Base-by-base conservation (phyloP, 2,888 invertebrate genomes). In the Agriopis marginaria region DNA sequence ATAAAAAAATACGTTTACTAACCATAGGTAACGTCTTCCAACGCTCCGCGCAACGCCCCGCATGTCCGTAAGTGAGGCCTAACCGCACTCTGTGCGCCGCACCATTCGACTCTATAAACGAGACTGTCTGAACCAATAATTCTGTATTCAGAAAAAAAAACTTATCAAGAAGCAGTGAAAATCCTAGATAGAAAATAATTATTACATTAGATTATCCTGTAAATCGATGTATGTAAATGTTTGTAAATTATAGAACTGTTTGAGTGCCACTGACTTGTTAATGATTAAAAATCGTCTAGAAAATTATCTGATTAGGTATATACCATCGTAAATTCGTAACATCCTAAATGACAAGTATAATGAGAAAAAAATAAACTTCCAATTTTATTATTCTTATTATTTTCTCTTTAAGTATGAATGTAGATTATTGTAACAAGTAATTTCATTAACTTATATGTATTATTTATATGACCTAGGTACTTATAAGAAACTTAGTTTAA, bases 261-360 rank as follows among this genome's bases (percentile, higher is more conserved):
- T 61, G 51, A 54, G 67, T 71, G 69, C 71, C 69, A 72, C 71
- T 67, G 12, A 51, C 23, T 50, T 63, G 32, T 50, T 63, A 10
- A 45, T 32, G 47, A 45, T 42, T 73, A 65, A 51, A 67, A 68
- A 75, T 72, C 73, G 76, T 68, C 56, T 71, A 42, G 12, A 44
- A 44, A 14, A 14, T 56, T 56, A 14, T 14, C 8, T 42, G 5
- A 5, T 5, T 53, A 32, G 11, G 12, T 32, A 53, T 32, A 7
- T 53, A 53, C 14, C n/a, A n/a, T n/a, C n/a, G 7, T n/a, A n/a
- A n/a, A n/a, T n/a, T n/a, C n/a, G n/a, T 54, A 54, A 40, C n/a
- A n/a, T 8, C 7, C 7, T 32, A 32, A 3, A 32, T 3, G 32
- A 4, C 32, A 32, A 32, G 32, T 32, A 4, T 32, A 32, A 32